phyloP scores from a whole-genome alignment of 2,113 vertebrate species.

The Lamprologus sp. region DNA sequence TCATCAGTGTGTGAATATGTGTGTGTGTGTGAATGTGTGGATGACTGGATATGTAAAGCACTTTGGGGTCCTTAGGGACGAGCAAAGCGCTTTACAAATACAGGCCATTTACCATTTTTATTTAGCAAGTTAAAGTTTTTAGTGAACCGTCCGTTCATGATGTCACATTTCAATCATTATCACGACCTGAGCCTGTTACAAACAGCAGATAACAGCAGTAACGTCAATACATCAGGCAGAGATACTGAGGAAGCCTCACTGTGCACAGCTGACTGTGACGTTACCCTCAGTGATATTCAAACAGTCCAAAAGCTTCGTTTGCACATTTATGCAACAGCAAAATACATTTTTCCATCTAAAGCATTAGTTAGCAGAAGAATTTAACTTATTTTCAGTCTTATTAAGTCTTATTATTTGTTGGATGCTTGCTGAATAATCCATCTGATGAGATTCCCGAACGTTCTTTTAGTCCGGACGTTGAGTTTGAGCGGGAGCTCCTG shows the following conservation, averaged over 20 bases:
- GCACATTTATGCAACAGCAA: not conserved
- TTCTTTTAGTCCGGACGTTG: not conserved
- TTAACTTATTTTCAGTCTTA: not conserved
- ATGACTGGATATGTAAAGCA: rapidly evolving
- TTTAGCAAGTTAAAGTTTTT: not conserved
- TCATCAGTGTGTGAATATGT: not conserved
- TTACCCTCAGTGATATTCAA: rapidly evolving
- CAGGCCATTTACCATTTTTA: rapidly evolving
- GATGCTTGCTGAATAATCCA: not conserved
- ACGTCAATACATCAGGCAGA: rapidly evolving
- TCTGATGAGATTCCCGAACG: not conserved
- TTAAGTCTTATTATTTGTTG: rapidly evolving
- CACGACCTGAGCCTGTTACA: not conserved
- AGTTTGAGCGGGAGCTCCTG: not conserved
- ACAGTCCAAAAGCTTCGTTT: not conserved
- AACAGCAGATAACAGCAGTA: not conserved
- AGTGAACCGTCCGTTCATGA: not conserved
- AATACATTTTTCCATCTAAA: not conserved
- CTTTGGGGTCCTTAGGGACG: rapidly evolving
- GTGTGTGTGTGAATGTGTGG: not conserved
- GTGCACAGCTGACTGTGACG: not conserved
- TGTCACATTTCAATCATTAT: not conserved
- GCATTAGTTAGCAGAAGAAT: not conserved
- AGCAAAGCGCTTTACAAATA: rapidly evolving
- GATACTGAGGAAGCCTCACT: not conserved